A percentile compares a stretch with the other conserved stretches of the same genome.
Evolutionary conservation across 2,797 vertebrate genomes (phyloP).

Genomic region (Bradypus variegatus): DNA sequence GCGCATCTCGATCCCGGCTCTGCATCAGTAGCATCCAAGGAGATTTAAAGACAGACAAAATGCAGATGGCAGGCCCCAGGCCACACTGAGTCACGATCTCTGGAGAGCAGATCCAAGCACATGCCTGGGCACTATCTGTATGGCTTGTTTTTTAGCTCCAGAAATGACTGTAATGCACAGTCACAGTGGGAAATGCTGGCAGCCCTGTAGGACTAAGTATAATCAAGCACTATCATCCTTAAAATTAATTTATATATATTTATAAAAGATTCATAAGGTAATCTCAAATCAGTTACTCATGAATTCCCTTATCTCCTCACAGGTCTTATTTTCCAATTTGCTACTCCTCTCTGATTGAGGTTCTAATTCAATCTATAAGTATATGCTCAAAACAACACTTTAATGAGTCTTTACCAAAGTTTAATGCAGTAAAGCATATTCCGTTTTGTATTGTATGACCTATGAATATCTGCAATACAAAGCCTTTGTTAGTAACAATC

Average conservation of each 20-base stretch:
- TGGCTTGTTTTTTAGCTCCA: background rate
- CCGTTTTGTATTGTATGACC: background rate
- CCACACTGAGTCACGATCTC: background rate
- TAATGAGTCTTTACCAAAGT: background rate
- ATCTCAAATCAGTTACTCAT: constrained; percentile 2
- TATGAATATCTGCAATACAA: background rate
- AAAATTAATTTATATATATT: background rate
- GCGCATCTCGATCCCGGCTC: constrained; percentile 20
- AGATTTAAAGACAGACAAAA: background rate
- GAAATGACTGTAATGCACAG: background rate
- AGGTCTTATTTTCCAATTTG: background rate
- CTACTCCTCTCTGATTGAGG: background rate
- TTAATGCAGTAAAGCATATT: background rate
- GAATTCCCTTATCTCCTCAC: background rate
- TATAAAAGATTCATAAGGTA: background rate
- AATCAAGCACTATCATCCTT: background rate
- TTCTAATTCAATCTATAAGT: background rate
- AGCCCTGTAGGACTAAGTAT: background rate
- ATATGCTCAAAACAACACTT: background rate
- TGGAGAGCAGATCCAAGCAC: background rate
- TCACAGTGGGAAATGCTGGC: background rate
- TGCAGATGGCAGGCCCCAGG: background rate
- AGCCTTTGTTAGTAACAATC: background rate
- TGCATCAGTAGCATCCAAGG: background rate
- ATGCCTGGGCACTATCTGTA: background rate